Evolutionary conservation across 2,113 vertebrate species (phyloP), one percentile per base, ranked within the genome.

Genomic region (Meleagris gallopavo): DNA sequence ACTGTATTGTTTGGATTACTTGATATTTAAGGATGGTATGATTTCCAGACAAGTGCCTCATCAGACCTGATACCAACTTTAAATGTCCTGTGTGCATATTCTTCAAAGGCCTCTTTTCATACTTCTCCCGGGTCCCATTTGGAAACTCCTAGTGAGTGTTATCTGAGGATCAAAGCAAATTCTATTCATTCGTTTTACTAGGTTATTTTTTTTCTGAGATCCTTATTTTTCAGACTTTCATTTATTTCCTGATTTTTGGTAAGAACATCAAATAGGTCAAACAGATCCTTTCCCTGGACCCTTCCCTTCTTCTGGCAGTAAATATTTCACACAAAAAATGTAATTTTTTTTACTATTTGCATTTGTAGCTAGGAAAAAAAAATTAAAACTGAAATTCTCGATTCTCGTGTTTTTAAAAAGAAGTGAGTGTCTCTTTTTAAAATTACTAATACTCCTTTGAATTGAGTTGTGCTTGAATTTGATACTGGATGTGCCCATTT

Each of bases 141-240:
- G 32, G 57, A 88, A 88, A 88, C 46, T 86, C 86, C 41, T 58
- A 86, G 32, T 10, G 19, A 86, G 32, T 9, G 19, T 22, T 32
- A 77, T 45, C 7, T 61, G 27, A 67, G 41, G 30, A 74, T 83
- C 69, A 65, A 10, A 93, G 24, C 2, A 41, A 83, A 65, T 27
- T 86, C n/a, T n/a, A 43, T 64, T 46, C 14, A 74, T 80, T 80
- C 29, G 46, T 92, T 82, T 41, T 27, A 72, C 22, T 45, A 14
- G 15, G 10, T 45, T 38, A 14, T 8, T 21, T 7, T 3, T 17
- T 19, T 3, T 2, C 1, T 2, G 0, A 5, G 50, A 52, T 46
- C 8, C 18, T 43, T 18, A 30, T 55, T 83, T 77, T 87, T 74
- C 45, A 66, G 18, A 22, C 21, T 73, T 41, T 30, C 55, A 13